phyloP scores from a whole-genome alignment of 2,797 vertebrate species.

The Acestrorhynchus altus region DNA sequence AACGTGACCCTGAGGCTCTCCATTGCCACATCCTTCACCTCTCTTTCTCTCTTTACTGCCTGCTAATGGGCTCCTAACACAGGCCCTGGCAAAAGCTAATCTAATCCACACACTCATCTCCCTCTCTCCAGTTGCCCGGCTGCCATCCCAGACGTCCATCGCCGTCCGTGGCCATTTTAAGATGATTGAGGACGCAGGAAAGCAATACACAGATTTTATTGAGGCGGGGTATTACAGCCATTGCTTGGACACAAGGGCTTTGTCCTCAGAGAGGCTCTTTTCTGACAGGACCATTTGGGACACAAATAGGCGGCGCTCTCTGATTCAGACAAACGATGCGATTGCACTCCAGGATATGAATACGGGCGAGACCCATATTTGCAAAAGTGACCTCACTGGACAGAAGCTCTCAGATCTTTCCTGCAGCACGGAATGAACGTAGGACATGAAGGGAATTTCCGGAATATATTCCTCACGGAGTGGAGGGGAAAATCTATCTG shows the following conservation, averaged over 20 bases:
- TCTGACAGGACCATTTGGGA: neutral
- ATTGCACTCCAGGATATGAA: neutral
- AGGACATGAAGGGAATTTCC: constrained; percentile 63
- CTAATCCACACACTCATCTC: constrained; percentile 39
- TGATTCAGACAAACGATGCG: neutral
- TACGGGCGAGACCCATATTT: neutral
- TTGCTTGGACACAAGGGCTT: neutral
- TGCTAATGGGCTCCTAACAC: constrained; percentile 49
- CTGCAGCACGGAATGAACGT: constrained; percentile 61
- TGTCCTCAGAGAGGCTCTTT: neutral
- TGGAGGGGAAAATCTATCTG: constrained; percentile 64
- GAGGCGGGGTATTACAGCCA: neutral
- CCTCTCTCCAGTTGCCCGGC: constrained; percentile 25
- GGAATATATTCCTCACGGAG: constrained; percentile 50
- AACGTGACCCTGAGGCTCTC: constrained; percentile 31
- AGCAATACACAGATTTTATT: constrained; percentile 27
- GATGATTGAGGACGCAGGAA: constrained; percentile 24
- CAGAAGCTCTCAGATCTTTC: constrained; percentile 71
- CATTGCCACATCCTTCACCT: constrained; percentile 9
- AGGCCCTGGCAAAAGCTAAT: constrained; percentile 30
- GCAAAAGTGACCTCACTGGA: constrained; percentile 53
- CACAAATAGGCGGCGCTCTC: neutral
- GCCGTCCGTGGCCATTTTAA: constrained; percentile 39
- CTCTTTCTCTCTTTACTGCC: constrained; percentile 7
- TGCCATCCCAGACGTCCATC: constrained; percentile 26